Conservation (phyloP, 2,113 vertebrate species). For the Taxidea taxus region DNA sequence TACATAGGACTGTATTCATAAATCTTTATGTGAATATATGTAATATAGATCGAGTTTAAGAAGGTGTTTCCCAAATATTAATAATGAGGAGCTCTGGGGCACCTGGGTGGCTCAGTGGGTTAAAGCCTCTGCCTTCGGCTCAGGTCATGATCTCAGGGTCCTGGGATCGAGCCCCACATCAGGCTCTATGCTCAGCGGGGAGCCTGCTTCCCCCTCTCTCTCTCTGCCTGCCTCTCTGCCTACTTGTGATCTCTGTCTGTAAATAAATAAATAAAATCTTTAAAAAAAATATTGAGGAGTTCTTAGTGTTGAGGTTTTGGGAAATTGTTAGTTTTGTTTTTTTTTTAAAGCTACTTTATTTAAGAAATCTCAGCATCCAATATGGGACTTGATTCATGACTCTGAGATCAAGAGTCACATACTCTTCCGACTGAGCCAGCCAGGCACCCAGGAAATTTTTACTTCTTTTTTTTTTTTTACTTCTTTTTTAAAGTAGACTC, state of each 20-base stretch:
- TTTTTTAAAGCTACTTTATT: background rate
- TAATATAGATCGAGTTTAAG: background rate
- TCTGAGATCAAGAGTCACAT: background rate
- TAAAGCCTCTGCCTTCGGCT: too few species aligned
- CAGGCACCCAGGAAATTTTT: background rate
- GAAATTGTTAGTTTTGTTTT: background rate
- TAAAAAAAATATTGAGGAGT: background rate
- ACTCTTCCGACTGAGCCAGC: background rate
- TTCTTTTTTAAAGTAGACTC: background rate
- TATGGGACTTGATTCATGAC: background rate
- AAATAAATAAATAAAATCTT: too few species aligned
- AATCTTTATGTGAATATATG: background rate
- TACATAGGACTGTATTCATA: background rate
- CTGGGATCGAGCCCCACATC: too few species aligned
- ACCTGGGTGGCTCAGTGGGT: too few species aligned
- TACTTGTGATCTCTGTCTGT: too few species aligned
- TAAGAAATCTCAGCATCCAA: background rate
- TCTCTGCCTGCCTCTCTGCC: too few species aligned
- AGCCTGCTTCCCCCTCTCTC: too few species aligned
- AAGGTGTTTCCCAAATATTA: background rate
- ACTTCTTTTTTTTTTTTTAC: background rate
- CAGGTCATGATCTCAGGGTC: too few species aligned
- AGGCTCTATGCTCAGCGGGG: too few species aligned
- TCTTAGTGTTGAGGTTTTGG: background rate
- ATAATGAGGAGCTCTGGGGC: constrained; percentile 4